Evolutionary conservation across 2,113 vertebrate species (phyloP).

Genomic region (Syngnathus floridae): DNA sequence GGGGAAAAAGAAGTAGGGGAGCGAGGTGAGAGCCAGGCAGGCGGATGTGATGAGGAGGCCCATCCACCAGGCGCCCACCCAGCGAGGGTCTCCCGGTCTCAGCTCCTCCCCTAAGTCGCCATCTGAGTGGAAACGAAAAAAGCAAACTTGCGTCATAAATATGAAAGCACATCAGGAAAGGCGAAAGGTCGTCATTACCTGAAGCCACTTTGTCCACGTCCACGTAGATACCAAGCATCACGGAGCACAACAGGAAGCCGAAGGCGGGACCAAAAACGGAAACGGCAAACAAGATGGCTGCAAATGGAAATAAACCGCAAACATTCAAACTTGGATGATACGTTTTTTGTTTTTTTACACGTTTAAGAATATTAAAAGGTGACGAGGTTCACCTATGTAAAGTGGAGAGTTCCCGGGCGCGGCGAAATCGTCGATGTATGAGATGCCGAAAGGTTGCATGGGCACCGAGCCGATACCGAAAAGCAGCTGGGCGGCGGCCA

Average conservation of each 20-base stretch:
- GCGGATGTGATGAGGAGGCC: slow-evolving; percentile 82
- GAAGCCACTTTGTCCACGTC: slow-evolving; percentile 74
- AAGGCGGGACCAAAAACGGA: slow-evolving; percentile 88
- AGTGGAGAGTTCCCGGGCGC: slow-evolving; percentile 82
- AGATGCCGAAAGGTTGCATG: slow-evolving; percentile 95
- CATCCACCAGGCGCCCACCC: slow-evolving; percentile 98
- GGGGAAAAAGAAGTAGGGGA: slow-evolving; percentile 96
- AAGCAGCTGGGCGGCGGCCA: slow-evolving; percentile 85
- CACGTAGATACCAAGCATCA: slow-evolving; percentile 84
- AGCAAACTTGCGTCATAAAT: too few species aligned
- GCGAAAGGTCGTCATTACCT: slow-evolving; percentile 57
- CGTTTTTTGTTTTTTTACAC: too few species aligned
- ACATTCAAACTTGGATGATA: too few species aligned
- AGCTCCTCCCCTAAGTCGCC: slow-evolving; percentile 53
- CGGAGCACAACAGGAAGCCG: slow-evolving; percentile 84
- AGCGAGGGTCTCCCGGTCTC: slow-evolving; percentile 77
- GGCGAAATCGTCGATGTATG: slow-evolving; percentile 91
- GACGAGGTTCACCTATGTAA: slow-evolving; percentile 77
- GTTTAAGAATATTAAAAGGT: too few species aligned
- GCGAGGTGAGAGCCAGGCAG: slow-evolving; percentile 77
- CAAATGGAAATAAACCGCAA: slow-evolving; percentile 31
- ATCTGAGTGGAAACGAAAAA: slow-evolving; percentile 29
- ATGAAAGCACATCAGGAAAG: not conserved
- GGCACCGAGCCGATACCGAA: slow-evolving; percentile 89
- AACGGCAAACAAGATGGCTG: slow-evolving; percentile 90